These are phyloP conservation scores for Triops cancriformis DNA, from an alignment of 1,140 invertebrate genomes.

Conservation along the genomic window DNA sequence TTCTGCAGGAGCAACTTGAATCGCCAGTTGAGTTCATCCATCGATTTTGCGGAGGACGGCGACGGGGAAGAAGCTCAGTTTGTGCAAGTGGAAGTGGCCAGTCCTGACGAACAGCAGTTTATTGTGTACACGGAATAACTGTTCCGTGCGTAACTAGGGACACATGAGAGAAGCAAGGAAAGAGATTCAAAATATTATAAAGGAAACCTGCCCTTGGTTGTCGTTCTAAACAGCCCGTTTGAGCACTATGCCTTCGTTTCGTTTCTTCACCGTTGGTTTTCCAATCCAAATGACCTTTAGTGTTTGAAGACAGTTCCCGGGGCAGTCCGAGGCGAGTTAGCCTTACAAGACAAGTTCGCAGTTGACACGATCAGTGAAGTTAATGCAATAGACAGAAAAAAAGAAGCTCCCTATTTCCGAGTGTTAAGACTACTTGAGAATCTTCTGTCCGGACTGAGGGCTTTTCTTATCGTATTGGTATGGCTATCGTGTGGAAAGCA, in stretches of 20 bases:
- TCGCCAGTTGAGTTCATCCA: slow-evolving; percentile 20
- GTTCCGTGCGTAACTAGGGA: slow-evolving; percentile 27
- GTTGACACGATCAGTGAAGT: no score
- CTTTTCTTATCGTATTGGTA: not conserved
- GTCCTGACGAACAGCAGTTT: slow-evolving; percentile 54
- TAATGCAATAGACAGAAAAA: not conserved
- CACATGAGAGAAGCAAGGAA: not conserved
- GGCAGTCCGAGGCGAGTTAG: no score
- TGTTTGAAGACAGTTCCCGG: no score
- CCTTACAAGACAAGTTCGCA: no score
- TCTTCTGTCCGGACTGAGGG: not conserved
- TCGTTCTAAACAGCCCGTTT: not conserved
- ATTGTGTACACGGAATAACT: slow-evolving; percentile 59
- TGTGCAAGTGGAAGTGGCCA: slow-evolving; percentile 55
- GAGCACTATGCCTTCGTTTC: not conserved
- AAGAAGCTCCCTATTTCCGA: not conserved
- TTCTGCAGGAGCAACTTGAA: slow-evolving; percentile 18
- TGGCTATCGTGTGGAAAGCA: not conserved
- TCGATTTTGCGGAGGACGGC: slow-evolving; percentile 28
- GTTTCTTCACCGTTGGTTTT: not conserved
- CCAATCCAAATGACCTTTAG: not conserved
- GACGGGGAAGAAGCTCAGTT: slow-evolving; percentile 44
- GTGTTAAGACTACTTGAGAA: not conserved
- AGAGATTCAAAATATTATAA: not conserved
- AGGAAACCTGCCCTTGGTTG: not conserved